phyloP scores from a whole-genome alignment of 2,113 vertebrate species.

The Amazona guildingii region DNA sequence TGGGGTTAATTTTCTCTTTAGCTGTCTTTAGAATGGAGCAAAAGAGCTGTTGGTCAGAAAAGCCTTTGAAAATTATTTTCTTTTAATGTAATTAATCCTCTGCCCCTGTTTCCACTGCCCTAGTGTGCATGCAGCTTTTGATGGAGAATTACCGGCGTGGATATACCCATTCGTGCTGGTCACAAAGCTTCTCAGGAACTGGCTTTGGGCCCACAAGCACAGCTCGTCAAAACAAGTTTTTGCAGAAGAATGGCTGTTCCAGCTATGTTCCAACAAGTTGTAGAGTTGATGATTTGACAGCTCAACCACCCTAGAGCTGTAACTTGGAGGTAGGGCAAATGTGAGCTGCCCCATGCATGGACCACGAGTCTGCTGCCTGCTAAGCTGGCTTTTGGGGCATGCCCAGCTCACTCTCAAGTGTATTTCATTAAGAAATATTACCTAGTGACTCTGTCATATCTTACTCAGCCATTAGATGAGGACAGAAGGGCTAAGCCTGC shows the following conservation, averaged over 20 bases:
- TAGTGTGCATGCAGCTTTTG: not conserved
- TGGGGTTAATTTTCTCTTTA: not conserved
- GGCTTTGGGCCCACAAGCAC: not conserved
- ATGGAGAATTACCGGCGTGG: fast-evolving
- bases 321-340: not conserved
- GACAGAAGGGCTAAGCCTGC: not conserved
- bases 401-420: not conserved
- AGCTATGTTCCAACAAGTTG: not conserved
- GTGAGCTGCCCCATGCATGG: fast-evolving
- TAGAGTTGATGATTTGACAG: not conserved
- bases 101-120: not conserved
- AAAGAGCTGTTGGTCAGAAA: not conserved
- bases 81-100: not conserved
- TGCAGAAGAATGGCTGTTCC: not conserved
- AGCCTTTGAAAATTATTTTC: not conserved
- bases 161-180: not conserved
- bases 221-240: not conserved
- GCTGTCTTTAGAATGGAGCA: not conserved
- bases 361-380: fast-evolving
- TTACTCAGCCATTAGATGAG: not conserved
- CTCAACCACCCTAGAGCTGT: not conserved
- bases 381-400: not conserved
- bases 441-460: not conserved
- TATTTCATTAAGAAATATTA: not conserved
- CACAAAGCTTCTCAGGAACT: not conserved